These are phyloP conservation scores for Drosophila arizonae DNA, from an alignment of 1,140 invertebrate genomes.

Conservation along the genomic window DNA sequence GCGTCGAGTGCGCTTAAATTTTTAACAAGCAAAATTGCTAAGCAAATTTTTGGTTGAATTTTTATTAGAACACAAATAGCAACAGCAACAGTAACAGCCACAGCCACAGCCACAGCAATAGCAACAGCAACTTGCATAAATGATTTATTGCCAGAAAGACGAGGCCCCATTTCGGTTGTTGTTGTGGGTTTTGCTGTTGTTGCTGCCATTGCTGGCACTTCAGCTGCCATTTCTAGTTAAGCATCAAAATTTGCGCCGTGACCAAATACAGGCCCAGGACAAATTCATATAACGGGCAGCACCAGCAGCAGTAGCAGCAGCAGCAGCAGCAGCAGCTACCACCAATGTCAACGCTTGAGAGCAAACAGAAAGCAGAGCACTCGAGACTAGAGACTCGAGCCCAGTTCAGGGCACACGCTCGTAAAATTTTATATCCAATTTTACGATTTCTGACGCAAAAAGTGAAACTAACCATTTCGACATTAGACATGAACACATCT, in stretches of 20 bases:
- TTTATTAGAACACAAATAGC: conserved; percentile 69
- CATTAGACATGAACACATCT: conserved; percentile 81
- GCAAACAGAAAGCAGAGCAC: conserved; percentile 66
- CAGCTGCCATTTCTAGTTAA: conserved; percentile 76
- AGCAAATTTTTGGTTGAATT: conserved; percentile 70
- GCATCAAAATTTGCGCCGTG: conserved; percentile 78
- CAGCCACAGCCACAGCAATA: conserved; percentile 23
- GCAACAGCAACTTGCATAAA: conserved; percentile 75
- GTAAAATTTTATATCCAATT: conserved; percentile 82
- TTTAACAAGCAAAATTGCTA: conserved; percentile 79
- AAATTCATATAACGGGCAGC: conserved; percentile 46
- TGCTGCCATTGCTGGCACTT: conserved; percentile 48
- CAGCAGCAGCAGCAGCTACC: conserved; percentile 21
- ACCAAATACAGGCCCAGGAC: conserved; percentile 74
- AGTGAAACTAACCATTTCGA: conserved; percentile 81
- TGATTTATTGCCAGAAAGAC: conserved; percentile 77
- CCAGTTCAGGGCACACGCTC: conserved; percentile 59
- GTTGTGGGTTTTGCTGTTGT: conserved; percentile 24
- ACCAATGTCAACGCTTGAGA: conserved; percentile 48
- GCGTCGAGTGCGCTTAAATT: conserved; percentile 56
- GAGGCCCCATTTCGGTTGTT: conserved; percentile 29
- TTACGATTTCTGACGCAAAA: conserved; percentile 81
- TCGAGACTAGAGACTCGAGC: conserved; percentile 51
- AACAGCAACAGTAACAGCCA: conserved; percentile 43
- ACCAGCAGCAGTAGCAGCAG: conserved; percentile 35